Percentiles rank a stretch among this genome's conserved stretches.
Conservation (phyloP, 2,113 vertebrate genomes). For the human (Homo sapiens) region GRCh38 chr4:142342501-142343000, state of each 20-base stretch:
- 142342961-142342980: constrained; percentile 59
- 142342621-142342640: background rate
- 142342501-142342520: background rate
- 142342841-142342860: constrained; percentile 73
- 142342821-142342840: constrained; percentile 70
- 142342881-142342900: constrained; percentile 45
- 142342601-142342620: background rate
- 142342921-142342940: constrained; percentile 59
- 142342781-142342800: constrained; percentile 51
- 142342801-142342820: constrained; percentile 68
- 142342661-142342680: constrained; percentile 28
- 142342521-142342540: background rate
- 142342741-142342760: background rate
- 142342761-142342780: constrained; percentile 41
- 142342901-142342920: constrained; percentile 61
- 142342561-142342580: background rate
- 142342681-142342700: constrained; percentile 40
- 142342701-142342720: constrained; percentile 18
- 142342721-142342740: constrained; percentile 46
- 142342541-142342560: background rate
- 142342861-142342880: constrained; percentile 69
- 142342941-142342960: constrained; percentile 56
- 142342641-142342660: constrained; percentile 29
- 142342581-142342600: background rate
- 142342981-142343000: constrained; percentile 43